Evolutionary conservation across 2,888 invertebrate genomes (phyloP), one percentile per base, ranked within the genome.

Genomic region (Drosophila formosana): DNA sequence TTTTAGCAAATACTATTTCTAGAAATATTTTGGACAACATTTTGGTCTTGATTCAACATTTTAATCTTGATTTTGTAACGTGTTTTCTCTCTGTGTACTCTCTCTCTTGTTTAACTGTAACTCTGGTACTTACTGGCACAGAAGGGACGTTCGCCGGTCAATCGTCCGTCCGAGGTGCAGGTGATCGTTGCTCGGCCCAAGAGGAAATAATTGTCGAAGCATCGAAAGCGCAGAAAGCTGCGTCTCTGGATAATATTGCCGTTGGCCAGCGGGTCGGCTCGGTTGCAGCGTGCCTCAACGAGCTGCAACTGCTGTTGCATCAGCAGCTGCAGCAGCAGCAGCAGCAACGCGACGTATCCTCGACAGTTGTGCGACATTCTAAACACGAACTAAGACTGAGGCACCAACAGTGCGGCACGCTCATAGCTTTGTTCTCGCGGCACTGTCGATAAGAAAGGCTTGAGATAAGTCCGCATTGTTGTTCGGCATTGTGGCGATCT

Each of bases 81-180:
- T 2, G 4, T 13, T 55, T 32, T 43, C 13, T 32, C 30, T 1
- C 49, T 50, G 49, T 56, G 41, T 37, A 34, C 18, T 4, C 28
- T 28, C 1, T 26, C 28, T 28, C 3, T 4, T 4, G 28, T 28
- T 28, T 5, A 28, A 3, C 28, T 28, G 28, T 28, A 5, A 30
- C 30, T 30, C 23, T 62, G 43, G 37, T 55, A 81, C 83, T 87
- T 45, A 83, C 83, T 75, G 52, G 82, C 84, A 75, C 83, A 84
- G 4, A 77, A 64, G 3, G 87, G 88, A 1, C 58, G 37, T 26
- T 82, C 70, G 18, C 82, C 83, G 1, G 5, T 64, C 3, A 78
- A 0, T 0, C 70, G 68, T 4, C 73, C 84, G 28, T 47, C 9
- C 0, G 0, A 0, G 4, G 43, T 50, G 13, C 87, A 84, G 3